A percentile compares a stretch with the other conserved stretches of the same genome.
phyloP scores from a whole-genome alignment of 2,888 invertebrate species.

The Cantharis rustica region DNA sequence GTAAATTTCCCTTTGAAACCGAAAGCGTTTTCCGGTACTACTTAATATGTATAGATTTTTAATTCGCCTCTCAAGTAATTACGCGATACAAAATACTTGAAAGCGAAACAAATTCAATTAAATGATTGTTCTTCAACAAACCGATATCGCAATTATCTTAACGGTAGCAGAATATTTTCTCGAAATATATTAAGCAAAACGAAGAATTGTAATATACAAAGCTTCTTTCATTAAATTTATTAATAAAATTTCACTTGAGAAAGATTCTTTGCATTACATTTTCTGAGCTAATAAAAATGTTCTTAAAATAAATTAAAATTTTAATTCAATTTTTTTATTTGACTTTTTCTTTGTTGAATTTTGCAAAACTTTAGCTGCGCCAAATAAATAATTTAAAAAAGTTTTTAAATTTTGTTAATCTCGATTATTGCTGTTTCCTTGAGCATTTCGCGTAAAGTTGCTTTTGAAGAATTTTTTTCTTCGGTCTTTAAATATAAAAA shows the following conservation, averaged over 20 bases:
- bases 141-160: constrained; percentile 21
- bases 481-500: not conserved
- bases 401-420: not conserved
- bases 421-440: not conserved
- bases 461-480: not conserved
- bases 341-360: not conserved
- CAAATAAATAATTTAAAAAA: not conserved
- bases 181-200: constrained; percentile 18
- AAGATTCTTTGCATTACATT: not conserved
- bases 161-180: constrained; percentile 19
- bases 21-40: not conserved
- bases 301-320: not conserved
- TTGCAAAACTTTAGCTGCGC: not conserved
- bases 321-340: not conserved
- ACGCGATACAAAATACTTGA: not conserved
- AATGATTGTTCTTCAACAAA: constrained; percentile 13
- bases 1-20: not conserved
- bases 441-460: not conserved
- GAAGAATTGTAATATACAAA: constrained; percentile 14
- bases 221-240: constrained; percentile 15
- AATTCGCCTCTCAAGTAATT: not conserved
- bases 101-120: constrained; percentile 25
- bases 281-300: not conserved
- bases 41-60: not conserved
- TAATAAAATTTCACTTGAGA: not conserved